These are phyloP conservation scores for Drosophila sturtevanti DNA, from an alignment of 1,140 invertebrate genomes.

Conservation along the genomic window DNA sequence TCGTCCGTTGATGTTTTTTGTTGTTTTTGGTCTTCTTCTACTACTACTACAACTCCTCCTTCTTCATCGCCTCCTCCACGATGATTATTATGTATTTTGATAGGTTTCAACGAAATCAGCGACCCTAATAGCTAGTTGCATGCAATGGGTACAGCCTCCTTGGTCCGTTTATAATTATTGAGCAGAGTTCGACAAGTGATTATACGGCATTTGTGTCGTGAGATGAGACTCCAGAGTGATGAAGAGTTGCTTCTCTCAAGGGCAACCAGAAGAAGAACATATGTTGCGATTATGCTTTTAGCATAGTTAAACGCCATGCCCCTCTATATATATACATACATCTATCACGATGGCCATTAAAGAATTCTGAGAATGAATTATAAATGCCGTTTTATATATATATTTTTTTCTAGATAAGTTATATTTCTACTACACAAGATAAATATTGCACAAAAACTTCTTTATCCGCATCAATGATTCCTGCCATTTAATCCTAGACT, in stretches of 20 bases:
- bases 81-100: slow-evolving; percentile 77
- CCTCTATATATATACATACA: neutral
- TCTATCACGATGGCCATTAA: slow-evolving; percentile 17
- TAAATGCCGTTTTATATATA: neutral
- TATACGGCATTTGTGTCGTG: slow-evolving; percentile 77
- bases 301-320: slow-evolving; percentile 44
- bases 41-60: slow-evolving; percentile 3
- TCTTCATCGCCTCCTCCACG: slow-evolving; percentile 24
- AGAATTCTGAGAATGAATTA: slow-evolving; percentile 59
- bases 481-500: too few relatives aligned
- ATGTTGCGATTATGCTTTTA: slow-evolving; percentile 50
- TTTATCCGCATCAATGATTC: too few relatives aligned
- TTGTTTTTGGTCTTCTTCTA: neutral
- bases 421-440: neutral
- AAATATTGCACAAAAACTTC: neutral
- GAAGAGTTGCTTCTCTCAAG: slow-evolving; percentile 39
- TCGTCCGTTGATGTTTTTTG: slow-evolving; percentile 15
- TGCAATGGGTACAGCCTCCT: slow-evolving; percentile 40
- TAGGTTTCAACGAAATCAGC: slow-evolving; percentile 79
- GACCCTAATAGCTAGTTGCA: slow-evolving; percentile 67
- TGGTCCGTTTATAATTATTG: slow-evolving; percentile 64
- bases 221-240: slow-evolving; percentile 21
- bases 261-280: slow-evolving; percentile 42
- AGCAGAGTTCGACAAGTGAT: slow-evolving; percentile 77
- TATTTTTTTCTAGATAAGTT: neutral